Evolutionary conservation across 2,797 vertebrate genomes (phyloP), one percentile per base, ranked within the genome.

Genomic region (Ctenosaura bakeri): DNA sequence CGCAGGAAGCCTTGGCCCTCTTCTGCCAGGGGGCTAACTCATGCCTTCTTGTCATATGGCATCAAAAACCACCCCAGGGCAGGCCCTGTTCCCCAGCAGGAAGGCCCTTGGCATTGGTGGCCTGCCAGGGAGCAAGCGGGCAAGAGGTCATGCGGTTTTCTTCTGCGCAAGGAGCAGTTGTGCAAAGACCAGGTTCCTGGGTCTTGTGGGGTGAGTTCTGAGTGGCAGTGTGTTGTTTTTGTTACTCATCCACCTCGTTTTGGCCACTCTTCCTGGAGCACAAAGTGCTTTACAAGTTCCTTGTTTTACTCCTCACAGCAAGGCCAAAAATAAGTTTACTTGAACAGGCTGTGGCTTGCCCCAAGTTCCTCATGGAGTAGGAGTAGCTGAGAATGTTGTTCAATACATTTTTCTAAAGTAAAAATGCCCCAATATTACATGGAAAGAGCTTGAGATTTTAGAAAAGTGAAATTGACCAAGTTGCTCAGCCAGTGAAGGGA

Each of bases 11-110:
- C 22, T n/a, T 35, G 4, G 22, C 22, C 12, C 1, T 4, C 22
- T 74, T 14, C n/a, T 0, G 0, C 22, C 1, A 29, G 29, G 52
- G 0, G n/a, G 20, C 52, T 38, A 24, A 13, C 6, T 4, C 16
- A 1, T 22, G 46, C 50, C 69, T 74, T 66, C 24, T 3, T 24
- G 59, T 20, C 56, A 13, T 20, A 5, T n/a, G 38, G 16, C 4
- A 22, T 71, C 18, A 35, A 6, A 71, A 71, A n/a, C 10, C 2
- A 4, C 38, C 83, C 26, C 6, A 2, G 14, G 6, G 29, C 18
- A 1, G 22, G 8, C 54, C 32, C 32, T 1, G 10, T 1, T 9
- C 8, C 22, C 24, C 0, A 1, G 1, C 14, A 46, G 42, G n/a
- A 32, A 20, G 1, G 52, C 22, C 71, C 14, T 22, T 74, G 50